These are phyloP conservation scores for Arrhamphus sclerolepis DNA, from an alignment of 2,797 vertebrate species.

Conservation along the genomic window DNA sequence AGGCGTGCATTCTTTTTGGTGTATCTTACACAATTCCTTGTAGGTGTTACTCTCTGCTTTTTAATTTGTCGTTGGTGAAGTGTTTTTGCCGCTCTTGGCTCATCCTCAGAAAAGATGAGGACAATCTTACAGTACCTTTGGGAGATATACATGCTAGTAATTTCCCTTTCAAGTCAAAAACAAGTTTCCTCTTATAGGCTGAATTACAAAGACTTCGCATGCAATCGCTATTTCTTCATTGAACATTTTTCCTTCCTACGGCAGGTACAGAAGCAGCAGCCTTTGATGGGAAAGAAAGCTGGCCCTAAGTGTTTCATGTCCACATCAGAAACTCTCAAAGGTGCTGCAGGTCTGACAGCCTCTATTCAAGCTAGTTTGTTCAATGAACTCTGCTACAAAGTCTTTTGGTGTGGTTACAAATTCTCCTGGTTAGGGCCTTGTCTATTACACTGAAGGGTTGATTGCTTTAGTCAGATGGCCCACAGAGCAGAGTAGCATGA, in stretches of 20 bases:
- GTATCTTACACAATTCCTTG: constrained; percentile 47
- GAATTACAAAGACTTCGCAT: constrained; percentile 42
- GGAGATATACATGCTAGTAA: constrained; percentile 50
- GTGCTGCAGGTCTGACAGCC: constrained; percentile 9
- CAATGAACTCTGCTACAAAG: constrained; percentile 24
- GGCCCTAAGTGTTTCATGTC: constrained; percentile 21
- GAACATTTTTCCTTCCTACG: constrained; percentile 18
- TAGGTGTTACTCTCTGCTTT: constrained; percentile 54
- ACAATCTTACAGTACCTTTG: constrained; percentile 43
- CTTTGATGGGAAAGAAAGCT: constrained; percentile 48
- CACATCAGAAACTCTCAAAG: constrained; percentile 25
- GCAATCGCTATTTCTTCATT: constrained; percentile 21
- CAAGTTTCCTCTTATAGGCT: constrained; percentile 27
- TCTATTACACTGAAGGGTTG: constrained; percentile 33
- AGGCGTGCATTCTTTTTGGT: constrained; percentile 38
- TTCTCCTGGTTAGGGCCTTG: constrained; percentile 20
- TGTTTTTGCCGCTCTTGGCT: constrained; percentile 43
- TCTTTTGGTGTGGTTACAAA: constrained; percentile 18
- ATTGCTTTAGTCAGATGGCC: constrained; percentile 27
- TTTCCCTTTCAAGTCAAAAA: constrained; percentile 39
- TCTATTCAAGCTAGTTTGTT: constrained; percentile 29
- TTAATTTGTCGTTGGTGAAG: constrained; percentile 41
- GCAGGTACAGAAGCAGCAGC: constrained; percentile 6
- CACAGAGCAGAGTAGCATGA: constrained; percentile 4
- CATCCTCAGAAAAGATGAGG: constrained; percentile 36